Base-by-base conservation (phyloP, 2,797 vertebrate genomes). In the Hoplostethus atlanticus region DNA sequence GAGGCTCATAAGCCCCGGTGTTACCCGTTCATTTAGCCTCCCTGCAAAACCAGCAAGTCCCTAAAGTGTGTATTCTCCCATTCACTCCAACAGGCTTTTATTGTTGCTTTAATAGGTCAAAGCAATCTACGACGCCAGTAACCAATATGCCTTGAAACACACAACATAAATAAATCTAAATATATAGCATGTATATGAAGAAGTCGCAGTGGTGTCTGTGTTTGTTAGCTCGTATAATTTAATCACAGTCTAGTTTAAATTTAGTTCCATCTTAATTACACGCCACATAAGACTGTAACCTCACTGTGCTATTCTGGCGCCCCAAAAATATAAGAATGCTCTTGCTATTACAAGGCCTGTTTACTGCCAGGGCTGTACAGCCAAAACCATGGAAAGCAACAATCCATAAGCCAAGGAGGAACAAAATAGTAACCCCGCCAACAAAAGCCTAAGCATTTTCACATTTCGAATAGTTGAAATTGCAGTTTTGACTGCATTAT, bases 251-350 rank as follows among this genome's bases (percentile, higher is more conserved):
- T 58, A 73, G 74, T 73, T 84, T 87, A 82, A 85, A 80, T 89
- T 84, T 85, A 89, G 83, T 46, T 73, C 36, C 59, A 77, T 59
- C 53, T 81, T 87, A 87, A 90, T 89, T 89, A 87, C 81, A 91
- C 64, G 34, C 71, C 81, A 73, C 83, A 62, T 62, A 59, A 73
- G 76, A 72, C 64, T 81, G 51, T 58, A 80, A 87, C 75, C 86
- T 83, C 84, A 73, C 65, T 36, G 57, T 17, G 57, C 81, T 80
- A 79, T 86, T 85, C 73, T 77, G 64, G 64, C 56, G 5, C 64
- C 81, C 38, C 71, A 61, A 79, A 84, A 81, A 78, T 72, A 80
- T 68, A 80, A 87, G 67, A 73, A 86, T 36, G 64, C 44, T 62
- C 53, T 66, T 40, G 52, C 64, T 71, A 74, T 83, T 73, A 72